Evolutionary conservation across 2,797 vertebrate species (phyloP).

Genomic region (Chromis chromis): DNA sequence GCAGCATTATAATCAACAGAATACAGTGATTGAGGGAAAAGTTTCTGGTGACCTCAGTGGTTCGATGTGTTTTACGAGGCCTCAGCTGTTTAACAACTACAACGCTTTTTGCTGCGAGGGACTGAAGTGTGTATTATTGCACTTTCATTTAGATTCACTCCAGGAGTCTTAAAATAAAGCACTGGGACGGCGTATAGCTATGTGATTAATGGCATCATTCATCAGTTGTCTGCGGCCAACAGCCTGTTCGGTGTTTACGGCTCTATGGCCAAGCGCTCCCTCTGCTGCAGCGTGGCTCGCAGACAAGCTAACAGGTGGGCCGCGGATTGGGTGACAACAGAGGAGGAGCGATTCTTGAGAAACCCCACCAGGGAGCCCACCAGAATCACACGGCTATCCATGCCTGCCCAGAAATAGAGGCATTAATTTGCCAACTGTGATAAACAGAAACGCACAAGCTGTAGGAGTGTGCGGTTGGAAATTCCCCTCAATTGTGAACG

Average conservation of each 20-base stretch:
- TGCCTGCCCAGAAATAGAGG: slow-evolving; percentile 78
- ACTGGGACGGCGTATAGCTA: slow-evolving; percentile 44
- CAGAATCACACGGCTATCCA: slow-evolving; percentile 71
- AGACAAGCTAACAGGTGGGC: slow-evolving; percentile 79
- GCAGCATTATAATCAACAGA: slow-evolving; percentile 32
- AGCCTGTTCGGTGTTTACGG: slow-evolving; percentile 71
- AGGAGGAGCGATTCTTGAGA: slow-evolving; percentile 80
- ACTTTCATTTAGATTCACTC: slow-evolving; percentile 68
- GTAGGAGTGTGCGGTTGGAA: slow-evolving; percentile 51
- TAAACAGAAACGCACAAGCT: slow-evolving; percentile 71
- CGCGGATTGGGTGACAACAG: slow-evolving; percentile 79
- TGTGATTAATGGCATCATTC: slow-evolving; percentile 70
- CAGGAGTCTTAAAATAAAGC: slow-evolving; percentile 75
- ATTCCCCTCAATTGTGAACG: slow-evolving; percentile 67
- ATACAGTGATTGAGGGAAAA: background rate
- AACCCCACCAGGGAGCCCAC: slow-evolving; percentile 79
- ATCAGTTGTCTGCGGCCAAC: slow-evolving; percentile 58
- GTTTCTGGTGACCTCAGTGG: slow-evolving; percentile 21
- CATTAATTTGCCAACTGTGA: slow-evolving; percentile 79
- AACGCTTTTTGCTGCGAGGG: slow-evolving; percentile 30
- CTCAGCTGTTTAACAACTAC: slow-evolving; percentile 39
- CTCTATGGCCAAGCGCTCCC: slow-evolving; percentile 62
- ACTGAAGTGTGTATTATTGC: slow-evolving; percentile 53
- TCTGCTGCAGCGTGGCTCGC: slow-evolving; percentile 62
- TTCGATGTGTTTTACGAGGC: slow-evolving; percentile 5